Conservation (phyloP, 2,797 vertebrate species). For the Poecilia picta region DNA sequence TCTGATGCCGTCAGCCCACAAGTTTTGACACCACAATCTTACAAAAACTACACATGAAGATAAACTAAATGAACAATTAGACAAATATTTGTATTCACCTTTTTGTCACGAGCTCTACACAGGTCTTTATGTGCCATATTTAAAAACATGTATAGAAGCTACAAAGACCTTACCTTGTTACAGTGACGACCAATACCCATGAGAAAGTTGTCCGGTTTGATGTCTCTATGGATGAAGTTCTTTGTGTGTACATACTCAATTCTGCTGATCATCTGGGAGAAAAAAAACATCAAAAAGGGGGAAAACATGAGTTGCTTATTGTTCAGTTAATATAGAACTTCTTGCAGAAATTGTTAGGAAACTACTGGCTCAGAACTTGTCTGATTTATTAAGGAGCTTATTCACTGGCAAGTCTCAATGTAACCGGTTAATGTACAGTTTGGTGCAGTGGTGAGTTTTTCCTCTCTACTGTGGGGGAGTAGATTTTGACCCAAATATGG, state of each 20-base stretch:
- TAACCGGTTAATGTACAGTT: too few species aligned
- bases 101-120: background rate
- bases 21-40: background rate
- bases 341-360: background rate
- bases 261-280: slow-evolving; percentile 98
- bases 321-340: background rate
- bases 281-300: background rate
- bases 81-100: background rate
- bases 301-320: background rate
- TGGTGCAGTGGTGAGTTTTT: too few species aligned
- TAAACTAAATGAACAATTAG: background rate
- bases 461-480: too few species aligned
- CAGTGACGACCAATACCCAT: slow-evolving; percentile 99
- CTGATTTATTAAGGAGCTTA: background rate
- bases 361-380: background rate
- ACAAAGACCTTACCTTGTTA: slow-evolving; percentile 94
- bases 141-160: background rate
- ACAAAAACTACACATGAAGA: background rate
- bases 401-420: too few species aligned
- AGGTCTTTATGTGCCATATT: slow-evolving; percentile 18
- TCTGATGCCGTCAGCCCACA: background rate
- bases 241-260: slow-evolving; percentile 99
- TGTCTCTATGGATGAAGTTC: slow-evolving; percentile 99
- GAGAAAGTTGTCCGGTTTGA: slow-evolving; percentile 99
- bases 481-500: too few species aligned